phyloP scores from a whole-genome alignment of 2,888 invertebrate genomes.

The Chrysomela aeneicollis region DNA sequence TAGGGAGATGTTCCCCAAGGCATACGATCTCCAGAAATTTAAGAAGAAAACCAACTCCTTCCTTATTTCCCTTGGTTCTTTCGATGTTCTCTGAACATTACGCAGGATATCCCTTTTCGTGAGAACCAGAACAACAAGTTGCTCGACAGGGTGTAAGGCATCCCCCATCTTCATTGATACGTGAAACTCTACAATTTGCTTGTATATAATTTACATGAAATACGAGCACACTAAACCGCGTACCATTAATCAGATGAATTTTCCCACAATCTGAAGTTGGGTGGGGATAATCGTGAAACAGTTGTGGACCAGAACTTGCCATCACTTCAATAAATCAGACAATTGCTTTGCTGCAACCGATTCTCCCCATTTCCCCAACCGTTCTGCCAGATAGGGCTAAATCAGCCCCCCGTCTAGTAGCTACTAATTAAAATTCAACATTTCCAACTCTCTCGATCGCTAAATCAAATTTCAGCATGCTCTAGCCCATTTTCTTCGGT shows the following conservation, averaged over 20 bases:
- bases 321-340: conserved; percentile 28
- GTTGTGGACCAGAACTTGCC: conserved; percentile 29
- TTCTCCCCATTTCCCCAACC: conserved; percentile 23
- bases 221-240: background rate
- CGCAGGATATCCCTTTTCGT: no score
- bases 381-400: conserved; percentile 24
- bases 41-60: no score
- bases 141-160: no score
- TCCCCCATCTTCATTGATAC: no score
- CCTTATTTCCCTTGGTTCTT: no score
- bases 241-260: conserved; percentile 30
- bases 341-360: conserved; percentile 26
- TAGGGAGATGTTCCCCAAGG: no score
- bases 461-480: conserved; percentile 57
- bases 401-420: conserved; percentile 41
- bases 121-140: no score
- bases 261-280: conserved; percentile 23
- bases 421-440: conserved; percentile 59
- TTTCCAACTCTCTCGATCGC: conserved; percentile 42
- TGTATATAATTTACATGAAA: background rate
- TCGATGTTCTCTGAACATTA: no score
- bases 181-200: background rate
- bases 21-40: no score
- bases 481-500: conserved; percentile 52
- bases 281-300: conserved; percentile 32